A percentile compares a stretch with the other conserved stretches of the same genome.
Evolutionary conservation across 2,888 invertebrate species (phyloP).

Genomic region (Bibio marci): DNA sequence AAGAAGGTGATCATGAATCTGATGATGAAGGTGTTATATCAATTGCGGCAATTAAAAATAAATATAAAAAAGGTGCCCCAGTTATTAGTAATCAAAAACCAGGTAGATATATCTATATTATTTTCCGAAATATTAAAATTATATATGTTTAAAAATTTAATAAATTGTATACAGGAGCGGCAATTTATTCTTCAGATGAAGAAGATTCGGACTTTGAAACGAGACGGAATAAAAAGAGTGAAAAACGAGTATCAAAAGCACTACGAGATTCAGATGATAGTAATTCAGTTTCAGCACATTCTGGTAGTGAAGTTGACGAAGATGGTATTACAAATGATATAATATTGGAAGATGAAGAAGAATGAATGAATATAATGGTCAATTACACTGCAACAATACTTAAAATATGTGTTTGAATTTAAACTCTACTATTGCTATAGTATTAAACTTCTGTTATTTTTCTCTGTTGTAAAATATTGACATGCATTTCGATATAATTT

Average conservation of each 20-base stretch:
- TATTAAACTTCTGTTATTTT: no score
- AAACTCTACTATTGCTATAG: no score
- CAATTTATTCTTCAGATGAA: conserved; percentile 81
- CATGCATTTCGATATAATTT: background rate
- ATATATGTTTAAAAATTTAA: background rate
- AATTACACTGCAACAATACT: no score
- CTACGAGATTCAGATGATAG: conserved; percentile 63
- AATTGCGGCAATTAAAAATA: conserved; percentile 84
- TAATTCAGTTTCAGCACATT: conserved; percentile 12
- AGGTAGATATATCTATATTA: background rate
- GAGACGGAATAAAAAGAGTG: conserved; percentile 48
- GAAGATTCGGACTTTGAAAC: conserved; percentile 60
- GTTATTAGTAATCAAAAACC: conserved; percentile 12
- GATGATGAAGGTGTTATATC: conserved; percentile 89
- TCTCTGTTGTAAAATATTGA: background rate
- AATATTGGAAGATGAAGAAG: background rate
- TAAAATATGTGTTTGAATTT: no score
- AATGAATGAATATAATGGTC: background rate
- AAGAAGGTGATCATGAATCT: conserved; percentile 67
- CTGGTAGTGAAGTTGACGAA: conserved; percentile 5
- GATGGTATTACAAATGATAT: conserved; percentile 2
- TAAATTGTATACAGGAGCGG: conserved; percentile 30
- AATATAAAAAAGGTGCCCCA: conserved; percentile 56
- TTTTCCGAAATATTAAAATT: background rate
- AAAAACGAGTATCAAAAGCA: conserved; percentile 62